Base-by-base conservation (phyloP, 2,888 invertebrate species). In the Dorcus hopei region DNA sequence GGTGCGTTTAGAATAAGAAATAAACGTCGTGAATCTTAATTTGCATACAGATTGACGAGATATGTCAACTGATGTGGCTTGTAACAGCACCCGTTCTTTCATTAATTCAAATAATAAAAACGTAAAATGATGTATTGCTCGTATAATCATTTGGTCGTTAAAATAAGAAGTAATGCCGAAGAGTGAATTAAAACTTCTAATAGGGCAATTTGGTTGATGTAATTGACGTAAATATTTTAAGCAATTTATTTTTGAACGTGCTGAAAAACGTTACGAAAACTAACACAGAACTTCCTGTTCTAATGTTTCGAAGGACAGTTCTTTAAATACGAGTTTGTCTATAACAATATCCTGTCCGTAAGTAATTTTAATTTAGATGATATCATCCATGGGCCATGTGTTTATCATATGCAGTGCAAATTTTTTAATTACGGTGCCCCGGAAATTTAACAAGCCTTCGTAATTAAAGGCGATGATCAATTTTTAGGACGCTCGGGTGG, bases 311-410 rank as follows among this genome's bases (percentile, higher is more conserved):
- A 33, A 7, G 7, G 26, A 33, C 26, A 33, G 26, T 33, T 33
- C 26, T 33, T 19, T 33, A 33, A 33, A 33, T 33, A 33, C 26
- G 26, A 33, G 26, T 33, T 33, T 33, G 26, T 45, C 45, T 16
- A 45, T 19, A 45, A 45, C 45, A 47, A 52, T 57, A 57, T 52
- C 52, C 52, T 52, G 52, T 52, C 52, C 4, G 40, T 38, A 45
- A 45, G 45, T 45, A 33, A 33, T 45, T 40, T 52, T 57, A 57
- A 57, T 57, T 57, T 57, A 51, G 57, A 57, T 57, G 39, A 23
- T 57, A 57, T 57, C 57, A 23, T 45, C 14, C 57, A 49, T 33
- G 49, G 11, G 51, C 57, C 57, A 57, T 57, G 57, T 57, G 56
- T 51, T 42, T 42, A 45, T 23, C 38, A 49, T 38, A 16, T 38